A percentile compares a stretch with the other conserved stretches of the same genome.
phyloP scores from a whole-genome alignment of 2,888 invertebrate species.

The Folsomia manolachei region DNA sequence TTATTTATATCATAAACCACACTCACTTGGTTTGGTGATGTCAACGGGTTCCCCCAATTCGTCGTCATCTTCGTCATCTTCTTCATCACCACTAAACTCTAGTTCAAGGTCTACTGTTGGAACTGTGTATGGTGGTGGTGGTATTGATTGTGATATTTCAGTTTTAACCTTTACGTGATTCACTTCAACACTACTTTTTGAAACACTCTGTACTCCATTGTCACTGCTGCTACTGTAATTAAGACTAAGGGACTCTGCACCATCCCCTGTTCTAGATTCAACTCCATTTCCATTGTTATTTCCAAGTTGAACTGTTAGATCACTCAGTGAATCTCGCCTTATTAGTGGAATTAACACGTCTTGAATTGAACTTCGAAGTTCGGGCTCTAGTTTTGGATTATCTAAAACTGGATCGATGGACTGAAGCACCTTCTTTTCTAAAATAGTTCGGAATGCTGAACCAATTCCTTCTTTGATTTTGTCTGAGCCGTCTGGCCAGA shows the following conservation, averaged over 20 bases:
- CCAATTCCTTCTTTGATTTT: slow-evolving; percentile 78
- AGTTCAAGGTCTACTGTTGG: slow-evolving; percentile 62
- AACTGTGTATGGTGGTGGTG: slow-evolving; percentile 1
- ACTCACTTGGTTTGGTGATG: neutral
- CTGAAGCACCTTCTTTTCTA: slow-evolving; percentile 88
- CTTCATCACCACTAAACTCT: slow-evolving; percentile 81
- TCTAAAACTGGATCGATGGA: slow-evolving; percentile 82
- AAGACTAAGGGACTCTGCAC: neutral
- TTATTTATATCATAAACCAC: no score
- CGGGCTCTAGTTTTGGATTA: slow-evolving; percentile 80
- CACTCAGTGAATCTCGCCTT: slow-evolving; percentile 19
- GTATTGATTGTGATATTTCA: neutral
- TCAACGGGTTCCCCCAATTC: slow-evolving; percentile 58
- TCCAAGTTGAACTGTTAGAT: neutral
- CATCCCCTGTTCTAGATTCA: slow-evolving; percentile 14
- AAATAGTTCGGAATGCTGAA: slow-evolving; percentile 77
- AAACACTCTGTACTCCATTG: neutral
- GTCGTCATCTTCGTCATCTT: slow-evolving; percentile 71
- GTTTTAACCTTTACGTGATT: neutral
- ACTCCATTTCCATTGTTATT: slow-evolving; percentile 24
- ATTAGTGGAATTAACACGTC: slow-evolving; percentile 61
- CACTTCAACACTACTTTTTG: neutral
- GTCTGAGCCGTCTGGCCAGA: slow-evolving; percentile 73
- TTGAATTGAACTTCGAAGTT: slow-evolving; percentile 76
- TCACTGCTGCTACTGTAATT: neutral